Evolutionary conservation across 2,797 vertebrate species (phyloP), one percentile per base, ranked within the genome.

Genomic region (Acrocephalus scirpaceus): DNA sequence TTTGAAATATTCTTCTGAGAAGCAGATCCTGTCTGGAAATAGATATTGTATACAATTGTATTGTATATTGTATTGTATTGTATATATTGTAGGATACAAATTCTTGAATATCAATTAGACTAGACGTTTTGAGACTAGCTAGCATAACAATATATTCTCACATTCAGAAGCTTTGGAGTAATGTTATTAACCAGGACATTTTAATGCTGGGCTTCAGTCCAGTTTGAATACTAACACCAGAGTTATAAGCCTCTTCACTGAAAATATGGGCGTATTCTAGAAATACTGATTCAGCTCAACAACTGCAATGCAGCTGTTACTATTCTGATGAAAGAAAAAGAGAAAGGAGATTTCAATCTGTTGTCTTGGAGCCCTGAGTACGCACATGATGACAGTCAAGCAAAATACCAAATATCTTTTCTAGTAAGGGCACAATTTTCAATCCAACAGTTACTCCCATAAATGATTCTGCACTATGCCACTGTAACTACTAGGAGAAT

Each of bases 371-470:
- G 65, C 50, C 14, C 67, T 83, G 72, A 91, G 67, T 74, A 93
- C 76, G 81, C 47, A 93, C 61, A 85, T 6, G 4, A 88, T 97
- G 95, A 98, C 93, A 91, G 79, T 81, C 72, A 70, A 91, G 79
- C 42, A 54, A 76, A 78, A 78, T 91, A 90, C 84, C 93, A 95
- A 97, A 97, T 86, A 89, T 42, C 72, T 97, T 97, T 96, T 76
- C 77, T 61, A 90, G 69, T 74, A 97, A 83, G 90, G 75, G 62
- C 80, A 44, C 88, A 94, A 97, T 98, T 98, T 95, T 97, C 95
- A 97, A 71, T 88, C 85, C 81, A 95, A 62, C 66, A 72, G 32
- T 85, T 44, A 2, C 29, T 44, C 89, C 75, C 60, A 11, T 73
- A 92, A 77, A 79, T 20, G 81, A 95, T 96, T 97, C 78, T 96